Evolutionary conservation across 2,888 invertebrate genomes (phyloP), one percentile per base, ranked within the genome.

Genomic region (Phalera bucephala): DNA sequence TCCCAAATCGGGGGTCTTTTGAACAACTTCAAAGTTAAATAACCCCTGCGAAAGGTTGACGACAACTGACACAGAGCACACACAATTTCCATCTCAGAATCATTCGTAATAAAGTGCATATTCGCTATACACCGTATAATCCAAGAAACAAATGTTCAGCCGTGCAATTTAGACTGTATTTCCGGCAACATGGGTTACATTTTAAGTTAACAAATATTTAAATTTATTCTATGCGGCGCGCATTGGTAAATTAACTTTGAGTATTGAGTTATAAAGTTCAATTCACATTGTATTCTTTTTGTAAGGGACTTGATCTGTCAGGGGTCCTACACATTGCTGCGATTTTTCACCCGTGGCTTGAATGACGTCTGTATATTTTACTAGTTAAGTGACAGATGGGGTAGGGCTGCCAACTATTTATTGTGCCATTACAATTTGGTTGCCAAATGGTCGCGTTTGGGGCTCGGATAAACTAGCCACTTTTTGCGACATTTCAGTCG

Each of bases 161-260:
- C 77, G 77, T 79, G 85, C 89, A 89, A 88, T 88, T 88, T 87
- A 76, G 83, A 86, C 88, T 87, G 86, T 88, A 88, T 88, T 80
- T 89, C 88, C 88, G 85, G 80, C 72, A 72, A 87, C 89, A 89
- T 85, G 88, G 78, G 89, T 88, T 82, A 88, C 89, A 89, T 89
- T 89, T 89, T 86, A 87, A 88, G 77, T 88, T 87, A 82, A 87
- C 89, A 87, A 87, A 88, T 82, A 86, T 86, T 89, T 87, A 84
- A 88, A 88, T 86, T 86, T 86, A 87, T 85, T 81, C 86, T 67
- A 59, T 47, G 56, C 37, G 33, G 34, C 30, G 29, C 28, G 49
- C 71, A 69, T 64, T 66, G 59, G 47, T 76, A 72, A 72, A 63
- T 72, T 45, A 43, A 75, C 84, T 64, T 52, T 81, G 72, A 53